A percentile compares a stretch with the other conserved stretches of the same genome.
These are phyloP conservation scores for Pseudopipra pipra DNA, from an alignment of 2,113 vertebrate species.

Conservation along the genomic window DNA sequence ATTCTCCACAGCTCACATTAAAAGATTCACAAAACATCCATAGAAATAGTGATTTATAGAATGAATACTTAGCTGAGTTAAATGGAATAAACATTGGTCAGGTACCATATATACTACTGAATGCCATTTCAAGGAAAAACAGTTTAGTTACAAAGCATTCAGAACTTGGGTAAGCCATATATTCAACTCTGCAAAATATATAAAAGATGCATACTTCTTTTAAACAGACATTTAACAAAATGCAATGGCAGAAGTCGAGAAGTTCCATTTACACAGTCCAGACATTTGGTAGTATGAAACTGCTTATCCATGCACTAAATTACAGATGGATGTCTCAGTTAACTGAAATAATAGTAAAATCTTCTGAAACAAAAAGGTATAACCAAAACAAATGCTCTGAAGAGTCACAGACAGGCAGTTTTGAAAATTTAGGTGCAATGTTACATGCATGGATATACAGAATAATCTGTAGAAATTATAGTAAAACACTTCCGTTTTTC, in stretches of 20 bases:
- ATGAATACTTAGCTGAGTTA: constrained; percentile 69
- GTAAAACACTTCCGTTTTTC: constrained; percentile 68
- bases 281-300: constrained; percentile 68
- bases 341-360: constrained; percentile 36
- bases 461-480: constrained; percentile 70
- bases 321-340: neutral
- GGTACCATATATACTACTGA: constrained; percentile 62
- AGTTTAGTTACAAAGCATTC: constrained; percentile 68
- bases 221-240: constrained; percentile 67
- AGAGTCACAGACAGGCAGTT: constrained; percentile 54
- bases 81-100: constrained; percentile 59
- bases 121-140: constrained; percentile 61
- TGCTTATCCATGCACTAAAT: constrained; percentile 75
- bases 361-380: neutral
- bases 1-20: constrained; percentile 54
- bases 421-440: constrained; percentile 57
- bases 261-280: constrained; percentile 64
- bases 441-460: constrained; percentile 71
- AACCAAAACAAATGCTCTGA: constrained; percentile 51
- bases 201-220: constrained; percentile 68
- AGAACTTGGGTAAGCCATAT: constrained; percentile 62
- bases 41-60: constrained; percentile 72
- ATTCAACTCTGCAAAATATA: constrained; percentile 71
- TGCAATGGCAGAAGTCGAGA: constrained; percentile 58
- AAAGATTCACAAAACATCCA: constrained; percentile 72